Evolutionary conservation across 2,797 vertebrate genomes (phyloP).

Genomic region (Falco columbarius): DNA sequence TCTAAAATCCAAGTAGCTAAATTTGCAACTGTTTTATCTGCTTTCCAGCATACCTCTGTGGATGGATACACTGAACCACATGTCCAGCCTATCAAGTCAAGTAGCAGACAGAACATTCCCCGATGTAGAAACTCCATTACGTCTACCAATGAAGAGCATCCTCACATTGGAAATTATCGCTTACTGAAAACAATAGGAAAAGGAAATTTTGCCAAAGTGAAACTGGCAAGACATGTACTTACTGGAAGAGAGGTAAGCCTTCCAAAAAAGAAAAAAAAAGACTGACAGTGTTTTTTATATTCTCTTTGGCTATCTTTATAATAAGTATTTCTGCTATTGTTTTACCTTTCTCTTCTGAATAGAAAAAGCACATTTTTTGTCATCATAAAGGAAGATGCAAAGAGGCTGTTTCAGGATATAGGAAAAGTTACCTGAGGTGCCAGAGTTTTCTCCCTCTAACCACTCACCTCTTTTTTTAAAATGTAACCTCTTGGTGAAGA

Average conservation of each 20-base stretch:
- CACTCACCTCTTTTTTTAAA: not conserved
- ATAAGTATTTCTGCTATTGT: not conserved
- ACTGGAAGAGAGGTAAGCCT: constrained; percentile 93
- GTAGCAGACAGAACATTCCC: constrained; percentile 90
- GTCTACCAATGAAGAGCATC: constrained; percentile 90
- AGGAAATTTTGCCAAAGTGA: constrained; percentile 96
- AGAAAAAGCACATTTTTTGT: not conserved
- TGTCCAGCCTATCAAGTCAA: constrained; percentile 86
- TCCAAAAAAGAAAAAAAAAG: not conserved
- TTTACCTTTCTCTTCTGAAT: not conserved
- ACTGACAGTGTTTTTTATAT: not conserved
- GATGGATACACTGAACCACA: constrained; percentile 88
- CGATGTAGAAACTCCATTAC: constrained; percentile 92
- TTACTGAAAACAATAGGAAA: constrained; percentile 96
- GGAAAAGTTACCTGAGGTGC: not conserved
- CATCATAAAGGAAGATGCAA: not conserved
- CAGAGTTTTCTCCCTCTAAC: not conserved
- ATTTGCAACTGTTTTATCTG: not conserved
- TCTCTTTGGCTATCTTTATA: not conserved
- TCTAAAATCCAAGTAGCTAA: not conserved
- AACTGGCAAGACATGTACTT: constrained; percentile 91
- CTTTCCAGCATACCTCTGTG: constrained; percentile 88
- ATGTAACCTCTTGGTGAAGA: not conserved
- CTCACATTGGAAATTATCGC: constrained; percentile 94
- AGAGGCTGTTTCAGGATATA: not conserved